Evolutionary conservation across 2,113 vertebrate genomes (phyloP).

Genomic region (Lichenostomus cassidix): DNA sequence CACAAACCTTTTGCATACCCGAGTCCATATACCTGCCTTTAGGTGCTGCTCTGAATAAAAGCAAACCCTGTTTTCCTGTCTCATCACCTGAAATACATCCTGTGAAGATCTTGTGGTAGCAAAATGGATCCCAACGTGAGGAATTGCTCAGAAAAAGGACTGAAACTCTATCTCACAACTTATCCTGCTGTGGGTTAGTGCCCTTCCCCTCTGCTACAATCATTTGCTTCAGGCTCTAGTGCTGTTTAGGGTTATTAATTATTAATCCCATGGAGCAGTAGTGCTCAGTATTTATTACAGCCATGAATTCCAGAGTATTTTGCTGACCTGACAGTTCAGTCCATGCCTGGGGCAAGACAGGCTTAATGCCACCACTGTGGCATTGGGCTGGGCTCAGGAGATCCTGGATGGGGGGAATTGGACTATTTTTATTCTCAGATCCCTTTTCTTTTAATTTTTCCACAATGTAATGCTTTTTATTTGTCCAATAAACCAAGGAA

Average conservation of each 20-base stretch:
- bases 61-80: background rate
- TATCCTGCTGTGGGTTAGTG: background rate
- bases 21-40: background rate
- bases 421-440: background rate
- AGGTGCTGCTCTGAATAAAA: background rate
- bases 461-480: constrained; percentile 18
- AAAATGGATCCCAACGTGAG: background rate
- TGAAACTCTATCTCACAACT: background rate
- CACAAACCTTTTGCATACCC: background rate
- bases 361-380: background rate
- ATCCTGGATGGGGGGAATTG: background rate
- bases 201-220: background rate
- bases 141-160: background rate
- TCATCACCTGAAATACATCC: background rate
- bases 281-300: background rate
- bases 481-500: constrained; percentile 9
- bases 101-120: background rate
- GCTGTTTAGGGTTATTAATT: background rate
- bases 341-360: background rate
- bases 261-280: background rate
- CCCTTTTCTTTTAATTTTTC: background rate
- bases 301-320: background rate
- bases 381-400: background rate
- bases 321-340: background rate
- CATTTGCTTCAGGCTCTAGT: background rate